phyloP scores from a whole-genome alignment of 2,888 invertebrate genomes.

The Junonia oenone region DNA sequence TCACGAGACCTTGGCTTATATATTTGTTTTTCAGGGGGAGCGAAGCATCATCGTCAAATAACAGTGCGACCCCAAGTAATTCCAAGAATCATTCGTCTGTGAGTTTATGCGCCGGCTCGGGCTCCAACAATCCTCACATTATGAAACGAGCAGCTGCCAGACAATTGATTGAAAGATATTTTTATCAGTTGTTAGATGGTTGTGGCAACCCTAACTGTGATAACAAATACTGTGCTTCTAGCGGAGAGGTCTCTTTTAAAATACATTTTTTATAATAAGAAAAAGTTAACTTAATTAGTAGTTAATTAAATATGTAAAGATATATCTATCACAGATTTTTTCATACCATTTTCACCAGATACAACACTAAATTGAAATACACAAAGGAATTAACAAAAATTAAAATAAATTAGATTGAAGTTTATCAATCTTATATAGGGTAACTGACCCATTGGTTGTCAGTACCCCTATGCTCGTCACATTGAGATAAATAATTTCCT shows the following conservation, averaged over 20 bases:
- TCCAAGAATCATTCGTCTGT: conserved; percentile 49
- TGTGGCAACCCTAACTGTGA: conserved; percentile 93
- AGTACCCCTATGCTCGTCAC: no score
- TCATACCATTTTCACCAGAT: not conserved
- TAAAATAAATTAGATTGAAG: no score
- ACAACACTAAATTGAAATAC: no score
- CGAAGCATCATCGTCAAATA: conserved; percentile 76
- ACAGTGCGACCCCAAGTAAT: conserved; percentile 54
- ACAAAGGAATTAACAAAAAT: no score
- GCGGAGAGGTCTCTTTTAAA: conserved; percentile 81
- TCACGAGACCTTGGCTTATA: not conserved
- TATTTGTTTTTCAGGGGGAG: conserved; percentile 58
- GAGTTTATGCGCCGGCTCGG: conserved; percentile 57
- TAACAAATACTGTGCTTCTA: conserved; percentile 93
- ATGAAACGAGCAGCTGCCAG: conserved; percentile 89
- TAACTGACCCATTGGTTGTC: no score
- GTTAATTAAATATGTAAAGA: not conserved
- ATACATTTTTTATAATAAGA: not conserved
- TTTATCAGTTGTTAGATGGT: conserved; percentile 94
- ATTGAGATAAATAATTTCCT: no score
- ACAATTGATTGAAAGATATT: conserved; percentile 93
- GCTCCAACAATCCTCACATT: conserved; percentile 66
- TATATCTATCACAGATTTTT: not conserved
- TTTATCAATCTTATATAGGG: no score
- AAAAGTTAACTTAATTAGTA: conserved; percentile 9